Evolutionary conservation across 2,888 invertebrate species (phyloP).

Genomic region (Synanthedon tipuliformis): DNA sequence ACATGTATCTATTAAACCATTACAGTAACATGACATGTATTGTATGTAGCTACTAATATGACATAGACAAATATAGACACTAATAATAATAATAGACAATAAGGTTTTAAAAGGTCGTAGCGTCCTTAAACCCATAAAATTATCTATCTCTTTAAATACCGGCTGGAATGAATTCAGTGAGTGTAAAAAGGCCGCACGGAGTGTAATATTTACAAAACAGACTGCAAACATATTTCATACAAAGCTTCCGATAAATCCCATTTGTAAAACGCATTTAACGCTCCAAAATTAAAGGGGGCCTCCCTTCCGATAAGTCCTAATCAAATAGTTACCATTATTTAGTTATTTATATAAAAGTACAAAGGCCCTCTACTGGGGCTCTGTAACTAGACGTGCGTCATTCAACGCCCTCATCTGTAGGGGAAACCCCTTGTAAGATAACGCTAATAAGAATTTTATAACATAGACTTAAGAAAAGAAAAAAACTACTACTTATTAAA

Average conservation of each 20-base stretch:
- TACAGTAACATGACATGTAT: too few species aligned
- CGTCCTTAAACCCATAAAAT: too few species aligned
- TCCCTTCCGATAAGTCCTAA: slow-evolving; percentile 35
- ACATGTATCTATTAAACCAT: too few species aligned
- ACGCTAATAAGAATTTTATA: slow-evolving; percentile 61
- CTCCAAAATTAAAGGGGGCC: slow-evolving; percentile 25
- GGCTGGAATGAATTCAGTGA: too few species aligned
- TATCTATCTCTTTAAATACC: too few species aligned
- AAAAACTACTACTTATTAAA: too few species aligned
- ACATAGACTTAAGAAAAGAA: slow-evolving; percentile 6
- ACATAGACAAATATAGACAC: too few species aligned
- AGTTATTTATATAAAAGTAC: slow-evolving; percentile 38
- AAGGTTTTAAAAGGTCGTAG: too few species aligned
- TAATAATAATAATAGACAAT: too few species aligned
- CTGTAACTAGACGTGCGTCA: slow-evolving; percentile 11
- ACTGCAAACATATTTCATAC: slow-evolving; percentile 25
- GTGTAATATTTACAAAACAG: too few species aligned
- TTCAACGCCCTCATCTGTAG: slow-evolving; percentile 34
- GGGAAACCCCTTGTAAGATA: slow-evolving; percentile 25
- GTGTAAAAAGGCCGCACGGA: too few species aligned
- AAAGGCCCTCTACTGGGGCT: background rate
- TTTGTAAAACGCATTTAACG: slow-evolving; percentile 47
- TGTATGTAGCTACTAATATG: too few species aligned
- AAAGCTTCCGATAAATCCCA: slow-evolving; percentile 41
- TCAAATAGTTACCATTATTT: slow-evolving; percentile 59